phyloP scores from a whole-genome alignment of 2,888 invertebrate species.

The Nomada fabriciana region DNA sequence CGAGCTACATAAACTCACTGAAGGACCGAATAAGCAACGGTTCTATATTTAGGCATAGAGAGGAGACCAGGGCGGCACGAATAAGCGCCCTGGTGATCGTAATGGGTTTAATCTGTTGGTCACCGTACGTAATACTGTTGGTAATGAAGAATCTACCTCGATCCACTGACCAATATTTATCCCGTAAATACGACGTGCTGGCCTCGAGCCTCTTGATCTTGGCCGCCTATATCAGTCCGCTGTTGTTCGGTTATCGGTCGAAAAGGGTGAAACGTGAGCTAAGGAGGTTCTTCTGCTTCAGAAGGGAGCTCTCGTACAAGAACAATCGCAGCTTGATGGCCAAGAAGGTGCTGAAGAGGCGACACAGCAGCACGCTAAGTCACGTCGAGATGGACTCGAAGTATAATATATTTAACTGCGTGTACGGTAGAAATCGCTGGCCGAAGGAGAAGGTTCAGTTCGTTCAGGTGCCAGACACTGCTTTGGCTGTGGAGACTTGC shows the following conservation, averaged over 20 bases:
- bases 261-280: slow-evolving; percentile 88
- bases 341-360: slow-evolving; percentile 81
- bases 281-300: slow-evolving; percentile 85
- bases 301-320: slow-evolving; percentile 81
- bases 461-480: slow-evolving; percentile 86
- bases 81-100: slow-evolving; percentile 92
- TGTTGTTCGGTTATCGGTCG: slow-evolving; percentile 91
- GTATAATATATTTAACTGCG: slow-evolving; percentile 82
- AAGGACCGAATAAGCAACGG: slow-evolving; percentile 93
- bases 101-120: slow-evolving; percentile 87
- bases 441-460: slow-evolving; percentile 85
- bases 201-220: slow-evolving; percentile 85
- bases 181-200: slow-evolving; percentile 79
- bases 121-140: slow-evolving; percentile 85
- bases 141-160: slow-evolving; percentile 84
- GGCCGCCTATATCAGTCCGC: slow-evolving; percentile 89
- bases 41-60: slow-evolving; percentile 92
- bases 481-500: slow-evolving; percentile 86
- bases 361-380: slow-evolving; percentile 78
- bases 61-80: slow-evolving; percentile 95
- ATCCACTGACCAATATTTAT: slow-evolving; percentile 69
- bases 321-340: slow-evolving; percentile 85
- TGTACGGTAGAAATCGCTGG: slow-evolving; percentile 80
- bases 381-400: slow-evolving; percentile 77
- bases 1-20: slow-evolving; percentile 90